Percentiles rank a stretch among this genome's conserved stretches.
Evolutionary conservation across 2,797 vertebrate species (phyloP).

Genomic region (Lophius americanus): DNA sequence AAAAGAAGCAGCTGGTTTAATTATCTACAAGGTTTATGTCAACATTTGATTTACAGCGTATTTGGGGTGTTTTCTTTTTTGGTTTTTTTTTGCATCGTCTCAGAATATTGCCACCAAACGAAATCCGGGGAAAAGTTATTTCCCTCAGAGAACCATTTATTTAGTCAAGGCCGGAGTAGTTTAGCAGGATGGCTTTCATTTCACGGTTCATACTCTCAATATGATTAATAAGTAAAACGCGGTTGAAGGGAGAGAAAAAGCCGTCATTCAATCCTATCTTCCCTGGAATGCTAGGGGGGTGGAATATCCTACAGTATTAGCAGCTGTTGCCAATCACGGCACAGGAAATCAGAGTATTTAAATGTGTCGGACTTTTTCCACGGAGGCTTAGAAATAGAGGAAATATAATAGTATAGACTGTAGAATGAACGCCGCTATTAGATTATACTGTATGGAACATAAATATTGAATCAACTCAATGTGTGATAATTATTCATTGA

Average conservation of each 20-base stretch:
- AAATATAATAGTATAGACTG: conserved; percentile 4
- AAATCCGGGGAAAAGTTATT: conserved; percentile 77
- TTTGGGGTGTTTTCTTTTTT: conserved; percentile 58
- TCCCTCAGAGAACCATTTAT: conserved; percentile 76
- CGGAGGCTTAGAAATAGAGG: conserved; percentile 18
- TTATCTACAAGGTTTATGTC: conserved; percentile 44
- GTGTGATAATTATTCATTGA: conserved; percentile 39
- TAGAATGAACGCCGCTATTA: conserved; percentile 2
- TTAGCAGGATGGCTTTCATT: conserved; percentile 83
- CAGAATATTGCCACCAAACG: conserved; percentile 67
- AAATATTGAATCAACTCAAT: conserved; percentile 26
- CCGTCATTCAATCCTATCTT: conserved; percentile 75
- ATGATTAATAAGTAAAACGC: conserved; percentile 86
- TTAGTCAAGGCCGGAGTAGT: conserved; percentile 79
- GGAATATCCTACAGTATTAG: conserved; percentile 60
- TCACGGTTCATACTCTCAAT: conserved; percentile 84
- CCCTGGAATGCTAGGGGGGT: conserved; percentile 53
- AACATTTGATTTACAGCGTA: conserved; percentile 62
- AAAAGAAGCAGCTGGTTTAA: conserved; percentile 31
- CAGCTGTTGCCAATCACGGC: conserved; percentile 73
- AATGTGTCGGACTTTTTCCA: conserved; percentile 47
- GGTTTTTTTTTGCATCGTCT: conserved; percentile 64
- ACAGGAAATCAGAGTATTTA: conserved; percentile 58
- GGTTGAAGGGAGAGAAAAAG: conserved; percentile 77
- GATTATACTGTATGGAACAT: neutral